These are phyloP conservation scores for Pterostichus madidus DNA, from an alignment of 2,888 invertebrate species.

Conservation along the genomic window DNA sequence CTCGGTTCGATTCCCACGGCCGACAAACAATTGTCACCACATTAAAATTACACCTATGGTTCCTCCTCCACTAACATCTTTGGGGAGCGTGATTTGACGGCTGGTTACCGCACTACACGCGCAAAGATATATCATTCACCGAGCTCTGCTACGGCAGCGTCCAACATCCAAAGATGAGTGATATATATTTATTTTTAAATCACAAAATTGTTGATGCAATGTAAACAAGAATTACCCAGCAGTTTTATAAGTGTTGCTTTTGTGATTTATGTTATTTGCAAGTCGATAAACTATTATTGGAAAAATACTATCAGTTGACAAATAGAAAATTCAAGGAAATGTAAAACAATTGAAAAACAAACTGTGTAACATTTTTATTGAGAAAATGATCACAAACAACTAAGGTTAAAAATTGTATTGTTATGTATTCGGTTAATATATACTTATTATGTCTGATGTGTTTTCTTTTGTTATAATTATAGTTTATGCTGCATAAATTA, in stretches of 20 bases:
- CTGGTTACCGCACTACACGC: no score
- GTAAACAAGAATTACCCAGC: conserved; percentile 2
- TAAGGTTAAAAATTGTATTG: background rate
- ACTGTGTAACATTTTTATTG: background rate
- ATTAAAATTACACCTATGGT: no score
- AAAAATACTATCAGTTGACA: background rate
- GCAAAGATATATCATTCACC: no score
- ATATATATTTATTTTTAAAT: background rate
- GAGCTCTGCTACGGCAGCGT: no score
- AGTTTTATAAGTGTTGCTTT: background rate
- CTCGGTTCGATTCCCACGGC: no score
- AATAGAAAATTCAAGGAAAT: background rate
- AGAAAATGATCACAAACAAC: no score
- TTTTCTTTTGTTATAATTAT: background rate
- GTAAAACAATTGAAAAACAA: background rate
- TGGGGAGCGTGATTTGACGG: no score
- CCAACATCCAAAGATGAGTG: no score
- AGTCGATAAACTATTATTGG: no score
- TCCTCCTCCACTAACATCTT: no score
- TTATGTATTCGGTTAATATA: background rate
- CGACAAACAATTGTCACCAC: no score
- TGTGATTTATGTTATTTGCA: conserved; percentile 25
- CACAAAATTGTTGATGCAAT: background rate
- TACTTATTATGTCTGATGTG: background rate
- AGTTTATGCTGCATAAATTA: conserved; percentile 1